phyloP scores from a whole-genome alignment of 2,888 invertebrate genomes.

The Mesoligia furuncula region DNA sequence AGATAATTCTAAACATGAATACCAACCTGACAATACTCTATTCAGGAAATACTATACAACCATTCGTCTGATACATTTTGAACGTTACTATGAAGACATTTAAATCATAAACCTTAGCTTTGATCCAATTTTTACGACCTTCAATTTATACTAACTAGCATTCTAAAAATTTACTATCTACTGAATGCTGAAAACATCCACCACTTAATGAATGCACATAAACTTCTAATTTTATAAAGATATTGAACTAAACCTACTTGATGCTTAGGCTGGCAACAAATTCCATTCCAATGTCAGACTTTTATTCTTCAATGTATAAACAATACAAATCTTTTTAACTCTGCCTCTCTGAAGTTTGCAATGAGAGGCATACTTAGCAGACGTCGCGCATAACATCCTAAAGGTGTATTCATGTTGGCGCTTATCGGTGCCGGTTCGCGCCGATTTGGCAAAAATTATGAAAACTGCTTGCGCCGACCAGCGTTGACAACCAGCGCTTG shows the following conservation, averaged over 20 bases:
- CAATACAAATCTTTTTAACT: background rate
- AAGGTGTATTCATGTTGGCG: background rate
- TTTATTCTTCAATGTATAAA: constrained; percentile 38
- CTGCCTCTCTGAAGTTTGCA: constrained; percentile 7
- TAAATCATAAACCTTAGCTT: constrained; percentile 65
- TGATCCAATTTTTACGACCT: constrained; percentile 77
- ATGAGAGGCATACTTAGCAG: background rate
- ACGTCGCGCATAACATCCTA: background rate
- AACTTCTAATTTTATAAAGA: constrained; percentile 87
- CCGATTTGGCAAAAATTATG: too few relatives aligned
- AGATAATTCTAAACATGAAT: constrained; percentile 63
- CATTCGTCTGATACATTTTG: constrained; percentile 64
- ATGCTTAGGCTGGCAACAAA: constrained; percentile 83
- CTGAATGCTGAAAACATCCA: constrained; percentile 87
- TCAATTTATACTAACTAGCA: constrained; percentile 90
- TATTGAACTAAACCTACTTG: constrained; percentile 87
- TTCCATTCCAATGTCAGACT: constrained; percentile 76
- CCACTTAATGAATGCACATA: constrained; percentile 85
- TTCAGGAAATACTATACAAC: constrained; percentile 68
- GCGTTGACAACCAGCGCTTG: too few relatives aligned
- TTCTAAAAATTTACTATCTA: constrained; percentile 90
- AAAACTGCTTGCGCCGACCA: too few relatives aligned
- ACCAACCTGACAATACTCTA: constrained; percentile 66
- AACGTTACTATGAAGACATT: constrained; percentile 56
- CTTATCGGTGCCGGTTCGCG: too few relatives aligned